These are phyloP conservation scores for Isurus oxyrinchus DNA, from an alignment of 2,113 vertebrate species.

Conservation along the genomic window DNA sequence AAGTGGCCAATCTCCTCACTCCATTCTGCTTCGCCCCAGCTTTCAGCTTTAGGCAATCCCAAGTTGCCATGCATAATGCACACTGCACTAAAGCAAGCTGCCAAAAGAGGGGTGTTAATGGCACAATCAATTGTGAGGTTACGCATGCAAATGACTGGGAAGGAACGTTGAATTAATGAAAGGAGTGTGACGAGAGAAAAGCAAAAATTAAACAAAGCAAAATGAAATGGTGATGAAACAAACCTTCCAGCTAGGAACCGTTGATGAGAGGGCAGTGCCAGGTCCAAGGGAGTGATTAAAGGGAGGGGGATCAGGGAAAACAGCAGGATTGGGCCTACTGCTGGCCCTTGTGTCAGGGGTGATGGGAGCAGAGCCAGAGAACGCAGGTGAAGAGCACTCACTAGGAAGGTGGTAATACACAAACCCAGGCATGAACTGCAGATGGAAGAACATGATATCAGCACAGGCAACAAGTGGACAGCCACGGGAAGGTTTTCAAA, in stretches of 20 bases:
- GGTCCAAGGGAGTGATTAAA: slow-evolving; percentile 68
- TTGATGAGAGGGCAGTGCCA: slow-evolving; percentile 67
- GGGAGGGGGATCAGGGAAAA: slow-evolving; percentile 65
- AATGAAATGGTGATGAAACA: slow-evolving; percentile 55
- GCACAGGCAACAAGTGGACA: slow-evolving; percentile 26
- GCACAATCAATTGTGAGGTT: neutral
- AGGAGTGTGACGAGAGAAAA: slow-evolving; percentile 39
- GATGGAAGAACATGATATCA: slow-evolving; percentile 35
- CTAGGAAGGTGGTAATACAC: slow-evolving; percentile 12
- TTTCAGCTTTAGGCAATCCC: neutral
- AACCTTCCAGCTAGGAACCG: slow-evolving; percentile 74
- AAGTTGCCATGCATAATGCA: neutral
- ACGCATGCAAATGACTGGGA: neutral
- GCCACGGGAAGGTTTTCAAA: neutral
- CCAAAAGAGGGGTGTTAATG: neutral
- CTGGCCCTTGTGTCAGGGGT: neutral
- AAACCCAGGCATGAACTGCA: slow-evolving; percentile 34
- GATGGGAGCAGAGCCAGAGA: slow-evolving; percentile 67
- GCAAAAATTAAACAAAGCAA: slow-evolving; percentile 45
- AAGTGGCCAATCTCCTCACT: neutral
- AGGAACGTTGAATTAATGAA: slow-evolving; percentile 25
- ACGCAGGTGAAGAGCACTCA: slow-evolving; percentile 50
- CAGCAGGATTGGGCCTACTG: slow-evolving; percentile 62
- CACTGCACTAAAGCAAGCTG: neutral
- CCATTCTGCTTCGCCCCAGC: neutral